These are phyloP conservation scores for Eriocheir sinensis DNA, from an alignment of 1,140 invertebrate species.

Conservation along the genomic window DNA sequence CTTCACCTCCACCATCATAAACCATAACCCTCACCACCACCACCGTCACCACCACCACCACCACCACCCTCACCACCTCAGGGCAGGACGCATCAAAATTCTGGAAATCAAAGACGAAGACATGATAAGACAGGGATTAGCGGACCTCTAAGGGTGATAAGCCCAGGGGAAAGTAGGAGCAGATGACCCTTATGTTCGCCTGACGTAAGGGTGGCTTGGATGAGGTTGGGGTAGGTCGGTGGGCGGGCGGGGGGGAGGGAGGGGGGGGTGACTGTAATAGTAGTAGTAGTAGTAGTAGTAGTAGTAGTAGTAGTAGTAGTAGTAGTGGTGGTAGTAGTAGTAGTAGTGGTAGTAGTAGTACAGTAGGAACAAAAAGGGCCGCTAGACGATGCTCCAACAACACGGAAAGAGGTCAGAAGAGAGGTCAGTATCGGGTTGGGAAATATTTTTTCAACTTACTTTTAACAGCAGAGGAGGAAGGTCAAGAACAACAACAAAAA, in stretches of 20 bases:
- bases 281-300: not conserved
- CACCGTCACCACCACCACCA: not conserved
- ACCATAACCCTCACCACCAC: not conserved
- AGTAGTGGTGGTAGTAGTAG: not conserved
- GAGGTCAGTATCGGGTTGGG: no score
- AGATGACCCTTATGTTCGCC: no score
- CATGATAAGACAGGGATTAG: not conserved
- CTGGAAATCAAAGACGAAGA: not conserved
- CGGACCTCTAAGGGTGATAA: not conserved
- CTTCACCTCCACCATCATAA: no score
- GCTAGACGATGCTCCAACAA: no score
- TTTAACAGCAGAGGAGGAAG: no score
- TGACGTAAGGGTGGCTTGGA: no score
- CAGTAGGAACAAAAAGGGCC: no score
- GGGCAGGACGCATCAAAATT: conserved; percentile 14
- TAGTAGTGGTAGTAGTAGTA: not conserved
- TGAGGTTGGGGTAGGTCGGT: no score
- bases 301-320: conserved; percentile 49
- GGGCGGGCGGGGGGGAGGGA: not conserved
- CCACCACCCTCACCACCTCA: not conserved
- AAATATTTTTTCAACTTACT: no score
- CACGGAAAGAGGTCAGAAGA: no score
- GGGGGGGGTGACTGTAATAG: not conserved
- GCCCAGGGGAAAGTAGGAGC: not conserved
- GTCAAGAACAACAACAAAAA: no score